Percentiles rank a stretch among this genome's conserved stretches.
Evolutionary conservation across 2,113 vertebrate species (phyloP).

Genomic region (Tachycineta bicolor): DNA sequence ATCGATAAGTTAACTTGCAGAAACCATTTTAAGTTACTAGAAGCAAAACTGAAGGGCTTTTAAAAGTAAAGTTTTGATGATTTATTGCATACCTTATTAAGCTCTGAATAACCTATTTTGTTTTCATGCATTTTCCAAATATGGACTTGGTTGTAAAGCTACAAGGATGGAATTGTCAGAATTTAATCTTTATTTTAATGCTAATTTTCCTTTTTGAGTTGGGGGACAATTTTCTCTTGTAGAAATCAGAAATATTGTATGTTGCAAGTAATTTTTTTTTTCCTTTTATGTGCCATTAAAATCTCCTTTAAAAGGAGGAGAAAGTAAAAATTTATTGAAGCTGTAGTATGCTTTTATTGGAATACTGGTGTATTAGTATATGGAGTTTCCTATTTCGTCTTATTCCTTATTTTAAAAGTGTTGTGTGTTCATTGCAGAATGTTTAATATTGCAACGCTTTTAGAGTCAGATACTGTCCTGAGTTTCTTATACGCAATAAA

Average conservation of each 20-base stretch:
- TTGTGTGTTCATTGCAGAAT: background rate
- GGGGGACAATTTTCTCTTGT: background rate
- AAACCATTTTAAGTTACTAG: slow-evolving; percentile 14
- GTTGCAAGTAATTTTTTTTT: background rate
- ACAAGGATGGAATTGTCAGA: background rate
- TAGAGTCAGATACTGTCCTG: background rate
- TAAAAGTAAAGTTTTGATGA: background rate
- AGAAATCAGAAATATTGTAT: background rate
- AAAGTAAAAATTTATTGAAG: background rate
- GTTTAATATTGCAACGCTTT: background rate
- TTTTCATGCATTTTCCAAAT: slow-evolving; percentile 14
- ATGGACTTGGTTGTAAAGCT: background rate
- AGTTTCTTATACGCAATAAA: background rate
- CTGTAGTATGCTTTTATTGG: background rate
- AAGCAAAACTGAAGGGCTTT: background rate
- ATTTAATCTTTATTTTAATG: slow-evolving; percentile 2
- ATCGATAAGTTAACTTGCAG: slow-evolving; percentile 4
- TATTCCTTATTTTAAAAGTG: background rate
- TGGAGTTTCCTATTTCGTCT: background rate
- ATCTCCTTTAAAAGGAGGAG: background rate
- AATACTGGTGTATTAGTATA: background rate
- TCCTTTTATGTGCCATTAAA: background rate
- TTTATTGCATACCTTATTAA: background rate
- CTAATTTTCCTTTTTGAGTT: background rate
- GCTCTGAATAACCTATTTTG: background rate